Conservation (phyloP, 2,888 invertebrate species). For the Sesia bembeciformis region DNA sequence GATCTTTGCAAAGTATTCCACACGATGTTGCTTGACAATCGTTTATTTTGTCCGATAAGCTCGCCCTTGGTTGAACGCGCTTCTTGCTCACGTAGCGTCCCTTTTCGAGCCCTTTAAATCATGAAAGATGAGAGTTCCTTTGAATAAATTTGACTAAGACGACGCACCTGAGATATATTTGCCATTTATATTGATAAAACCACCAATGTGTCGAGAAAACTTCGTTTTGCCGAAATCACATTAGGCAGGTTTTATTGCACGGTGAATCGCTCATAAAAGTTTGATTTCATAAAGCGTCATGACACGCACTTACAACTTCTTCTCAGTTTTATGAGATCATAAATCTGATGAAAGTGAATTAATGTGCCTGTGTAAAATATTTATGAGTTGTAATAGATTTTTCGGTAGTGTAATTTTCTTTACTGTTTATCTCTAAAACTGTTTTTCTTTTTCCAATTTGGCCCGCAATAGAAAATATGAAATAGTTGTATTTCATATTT, state of each 20-base stretch:
- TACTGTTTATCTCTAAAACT: no score
- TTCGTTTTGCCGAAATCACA: constrained; percentile 1
- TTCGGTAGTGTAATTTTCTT: no score
- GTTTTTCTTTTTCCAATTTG: no score
- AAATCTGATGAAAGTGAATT: background rate
- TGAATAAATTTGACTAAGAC: constrained; percentile 15
- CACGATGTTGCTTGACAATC: constrained; percentile 57
- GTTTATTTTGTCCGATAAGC: constrained; percentile 23
- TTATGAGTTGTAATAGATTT: no score
- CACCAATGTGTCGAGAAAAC: constrained; percentile 6
- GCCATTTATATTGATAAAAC: constrained; percentile 17
- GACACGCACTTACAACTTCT: background rate
- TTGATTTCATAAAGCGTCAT: background rate
- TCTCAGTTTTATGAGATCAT: background rate
- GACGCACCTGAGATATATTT: constrained; percentile 8
- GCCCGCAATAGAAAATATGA: no score
- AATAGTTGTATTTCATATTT: no score
- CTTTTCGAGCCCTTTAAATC: constrained; percentile 14
- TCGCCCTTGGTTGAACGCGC: constrained; percentile 9
- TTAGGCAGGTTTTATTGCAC: background rate
- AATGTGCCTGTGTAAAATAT: background rate
- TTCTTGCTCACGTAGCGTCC: constrained; percentile 12
- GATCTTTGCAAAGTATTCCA: no score
- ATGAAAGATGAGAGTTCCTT: constrained; percentile 18
- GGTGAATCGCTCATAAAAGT: background rate